Conservation (phyloP, 64 coral and sea anemone species). For the Porites australiensis region DNA sequence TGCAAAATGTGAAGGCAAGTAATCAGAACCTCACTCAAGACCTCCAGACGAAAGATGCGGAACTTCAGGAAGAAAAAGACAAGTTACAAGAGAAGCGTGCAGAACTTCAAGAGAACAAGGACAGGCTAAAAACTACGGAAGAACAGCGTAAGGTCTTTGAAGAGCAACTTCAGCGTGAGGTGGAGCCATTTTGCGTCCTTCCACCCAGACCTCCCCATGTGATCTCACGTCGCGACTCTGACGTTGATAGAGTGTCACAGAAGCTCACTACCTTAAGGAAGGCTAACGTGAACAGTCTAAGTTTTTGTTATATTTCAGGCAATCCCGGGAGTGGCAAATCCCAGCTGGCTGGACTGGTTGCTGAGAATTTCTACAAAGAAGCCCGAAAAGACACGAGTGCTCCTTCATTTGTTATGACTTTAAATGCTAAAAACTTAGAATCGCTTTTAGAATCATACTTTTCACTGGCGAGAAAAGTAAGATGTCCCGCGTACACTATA, state of each 20-base stretch:
- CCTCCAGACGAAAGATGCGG: background rate
- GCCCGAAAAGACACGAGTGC: too few species aligned
- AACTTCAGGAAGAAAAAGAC: too few species aligned
- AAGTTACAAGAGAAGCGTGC: too few species aligned
- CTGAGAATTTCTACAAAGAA: too few species aligned
- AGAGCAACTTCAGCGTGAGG: constrained; percentile 26
- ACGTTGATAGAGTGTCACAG: background rate
- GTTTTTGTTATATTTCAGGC: constrained; percentile 9
- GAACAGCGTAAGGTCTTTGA: constrained; percentile 9
- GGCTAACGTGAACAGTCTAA: background rate
- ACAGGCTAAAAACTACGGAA: background rate
- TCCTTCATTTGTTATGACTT: too few species aligned
- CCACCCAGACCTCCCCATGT: constrained; percentile 6
- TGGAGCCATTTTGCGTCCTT: constrained; percentile 30
- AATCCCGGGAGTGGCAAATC: constrained; percentile 33
- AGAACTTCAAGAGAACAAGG: too few species aligned
- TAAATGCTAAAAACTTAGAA: too few species aligned
- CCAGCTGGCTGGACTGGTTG: constrained; percentile 31
- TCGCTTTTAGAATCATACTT: too few species aligned
- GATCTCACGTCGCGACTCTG: background rate
- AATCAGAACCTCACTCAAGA: background rate
- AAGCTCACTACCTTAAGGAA: background rate
- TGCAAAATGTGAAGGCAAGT: background rate
- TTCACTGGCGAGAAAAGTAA: constrained; percentile 5
- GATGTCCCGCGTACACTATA: constrained; percentile 4